Conservation (phyloP, 2,888 invertebrate genomes). For the Sarcophaga subvicina region DNA sequence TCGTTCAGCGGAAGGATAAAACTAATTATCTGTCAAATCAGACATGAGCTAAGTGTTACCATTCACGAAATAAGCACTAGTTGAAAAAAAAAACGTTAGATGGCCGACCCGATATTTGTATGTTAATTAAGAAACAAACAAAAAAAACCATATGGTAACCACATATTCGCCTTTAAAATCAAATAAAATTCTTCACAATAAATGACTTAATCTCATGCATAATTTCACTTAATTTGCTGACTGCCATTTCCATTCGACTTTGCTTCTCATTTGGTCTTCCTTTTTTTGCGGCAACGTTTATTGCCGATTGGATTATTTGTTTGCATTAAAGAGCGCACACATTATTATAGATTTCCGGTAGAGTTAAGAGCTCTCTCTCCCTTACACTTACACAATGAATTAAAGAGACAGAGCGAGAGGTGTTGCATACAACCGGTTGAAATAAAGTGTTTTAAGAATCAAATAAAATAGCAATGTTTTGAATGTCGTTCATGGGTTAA, state of each 20-base stretch:
- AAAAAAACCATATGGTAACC: too few relatives aligned
- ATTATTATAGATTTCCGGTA: slow-evolving; percentile 23
- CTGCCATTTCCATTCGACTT: slow-evolving; percentile 43
- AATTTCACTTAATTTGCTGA: slow-evolving; percentile 71
- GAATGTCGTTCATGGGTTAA: too few relatives aligned
- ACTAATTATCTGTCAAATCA: too few relatives aligned
- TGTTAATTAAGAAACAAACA: too few relatives aligned
- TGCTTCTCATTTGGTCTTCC: neutral
- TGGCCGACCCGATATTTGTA: too few relatives aligned
- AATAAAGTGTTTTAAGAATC: too few relatives aligned
- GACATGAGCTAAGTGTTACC: too few relatives aligned
- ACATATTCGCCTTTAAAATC: slow-evolving; percentile 41
- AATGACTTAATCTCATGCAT: slow-evolving; percentile 78
- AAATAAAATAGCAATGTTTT: too few relatives aligned
- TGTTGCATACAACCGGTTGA: too few relatives aligned
- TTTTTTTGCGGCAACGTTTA: neutral
- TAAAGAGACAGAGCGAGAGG: neutral
- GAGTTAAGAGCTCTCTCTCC: slow-evolving; percentile 1
- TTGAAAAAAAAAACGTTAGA: too few relatives aligned
- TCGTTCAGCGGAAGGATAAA: too few relatives aligned
- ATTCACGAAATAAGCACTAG: too few relatives aligned
- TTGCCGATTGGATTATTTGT: slow-evolving; percentile 29
- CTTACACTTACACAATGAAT: neutral
- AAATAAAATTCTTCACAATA: slow-evolving; percentile 54
- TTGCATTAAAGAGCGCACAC: neutral